Conservation (phyloP, 2,888 invertebrate species). For the Keiferia lycopersicella region DNA sequence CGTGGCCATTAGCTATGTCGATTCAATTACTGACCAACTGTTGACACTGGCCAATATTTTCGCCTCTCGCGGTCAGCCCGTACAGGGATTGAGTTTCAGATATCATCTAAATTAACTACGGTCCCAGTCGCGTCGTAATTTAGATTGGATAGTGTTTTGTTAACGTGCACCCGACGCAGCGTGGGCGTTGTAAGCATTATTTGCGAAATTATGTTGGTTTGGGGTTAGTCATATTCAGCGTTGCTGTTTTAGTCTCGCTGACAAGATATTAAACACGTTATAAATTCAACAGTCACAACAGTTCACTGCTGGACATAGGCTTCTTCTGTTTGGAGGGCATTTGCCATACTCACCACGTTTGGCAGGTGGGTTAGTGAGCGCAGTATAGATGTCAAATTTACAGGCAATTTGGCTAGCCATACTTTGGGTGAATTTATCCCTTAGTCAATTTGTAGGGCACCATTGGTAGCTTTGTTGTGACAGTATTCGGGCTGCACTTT, state of each 20-base stretch:
- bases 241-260: neutral
- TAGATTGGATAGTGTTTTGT: constrained; percentile 16
- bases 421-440: too few relatives aligned
- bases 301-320: too few relatives aligned
- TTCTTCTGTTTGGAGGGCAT: too few relatives aligned
- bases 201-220: constrained; percentile 3
- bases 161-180: neutral
- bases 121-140: constrained; percentile 6
- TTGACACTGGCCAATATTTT: constrained; percentile 65
- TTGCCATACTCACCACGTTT: too few relatives aligned
- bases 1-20: constrained; percentile 57
- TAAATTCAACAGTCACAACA: too few relatives aligned
- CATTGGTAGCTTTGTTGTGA: too few relatives aligned
- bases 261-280: neutral
- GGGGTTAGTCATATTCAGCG: neutral
- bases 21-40: constrained; percentile 69
- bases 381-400: too few relatives aligned
- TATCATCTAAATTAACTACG: constrained; percentile 22
- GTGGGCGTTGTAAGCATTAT: constrained; percentile 3
- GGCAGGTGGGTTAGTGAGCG: too few relatives aligned
- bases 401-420: too few relatives aligned
- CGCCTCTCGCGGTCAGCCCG: constrained; percentile 38
- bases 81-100: constrained; percentile 20
- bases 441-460: too few relatives aligned
- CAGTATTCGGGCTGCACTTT: too few relatives aligned